Evolutionary conservation across 2,888 invertebrate species (phyloP), one percentile per base, ranked within the genome.

Genomic region (Cantharis lateralis): DNA sequence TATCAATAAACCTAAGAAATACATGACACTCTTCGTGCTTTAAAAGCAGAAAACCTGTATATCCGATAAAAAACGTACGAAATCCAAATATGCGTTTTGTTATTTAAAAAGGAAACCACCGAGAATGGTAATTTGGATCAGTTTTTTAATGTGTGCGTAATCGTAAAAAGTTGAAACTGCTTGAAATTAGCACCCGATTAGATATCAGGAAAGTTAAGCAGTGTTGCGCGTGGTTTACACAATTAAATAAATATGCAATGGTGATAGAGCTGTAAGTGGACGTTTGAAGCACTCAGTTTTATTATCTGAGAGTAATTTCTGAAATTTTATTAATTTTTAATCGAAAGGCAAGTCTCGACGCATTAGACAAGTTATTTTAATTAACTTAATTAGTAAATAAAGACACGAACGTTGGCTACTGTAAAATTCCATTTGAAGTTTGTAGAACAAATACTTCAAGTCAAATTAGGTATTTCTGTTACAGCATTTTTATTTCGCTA

Each of bases 11-110:
- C 13, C n/a, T n/a, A 20, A 66, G 20, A 11, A 24, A 20, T 66
- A 66, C 64, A 66, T n/a, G 64, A 66, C 64, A 66, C 64, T 66
- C 13, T 66, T 20, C 64, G 64, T 66, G 64, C 64, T 20, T 66
- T 66, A 66, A 66, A 64, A 66, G 24, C 24, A 66, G 64, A 66
- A 66, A 66, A 66, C 64, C 20, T 9, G 64, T 66, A 28, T 28
- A 66, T 66, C 7, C n/a, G n/a, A 48, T 48, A n/a, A 66, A n/a
- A 66, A 20, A 20, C 18, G 24, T 20, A 5, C n/a, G 11, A 13
- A 66, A 66, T 24, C 64, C 7, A 66, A 66, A 20, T 20, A 13
- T n/a, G 64, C 18, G 20, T 66, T 66, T 64, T 64, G 16, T 18
- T 64, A 32, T 32, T 13, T 32, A 64, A 64, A 64, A 64, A 10